Evolutionary conservation across 1,140 invertebrate genomes (phyloP), one percentile per base, ranked within the genome.

Genomic region (Eulimnadia texana): DNA sequence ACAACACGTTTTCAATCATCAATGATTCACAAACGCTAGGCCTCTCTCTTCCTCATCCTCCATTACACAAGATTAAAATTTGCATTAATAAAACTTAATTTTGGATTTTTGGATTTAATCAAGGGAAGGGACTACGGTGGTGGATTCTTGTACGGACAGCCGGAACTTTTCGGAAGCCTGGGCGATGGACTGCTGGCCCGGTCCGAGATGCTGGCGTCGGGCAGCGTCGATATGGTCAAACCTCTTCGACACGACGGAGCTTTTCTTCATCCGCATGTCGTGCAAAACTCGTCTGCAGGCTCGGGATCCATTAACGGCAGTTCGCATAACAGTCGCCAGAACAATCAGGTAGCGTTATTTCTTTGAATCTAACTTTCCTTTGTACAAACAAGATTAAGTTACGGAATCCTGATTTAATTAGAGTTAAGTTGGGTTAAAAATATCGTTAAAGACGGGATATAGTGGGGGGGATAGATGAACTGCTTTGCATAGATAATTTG

Each of bases 121-220:
- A 20, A 61, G 60, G 27, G 50, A 25, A 25, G 60, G 20, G 60
- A 61, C 27, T 61, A 61, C 42, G 53, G 53, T n/a, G 51, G 60
- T 9, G 60, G 60, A 27, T 61, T 61, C 50, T 25, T 61, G 13
- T 61, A 61, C 52, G 60, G 60, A 3, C 60, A 61, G 24, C 50
- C 60, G 11, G 60, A 61, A 42, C 24, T 61, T 23, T 61, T 61
- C 22, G 50, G 51, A 1, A 54, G 60, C 10, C 51, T 61, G 3
- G 60, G 60, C 25, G 60, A 61, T 22, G 60, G 60, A 3, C 51
- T 61, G 11, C 27, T 61, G 25, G 60, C 50, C 1, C 50, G 60
- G 3, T 54, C 60, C 0, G 60, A 61, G 20, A 51, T 29, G 27
- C 28, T 60, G 33, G 49, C 59, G 13, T 42, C 47, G 11, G 60